Evolutionary conservation across 2,888 invertebrate genomes (phyloP).

Genomic region (Catocala sponsa): DNA sequence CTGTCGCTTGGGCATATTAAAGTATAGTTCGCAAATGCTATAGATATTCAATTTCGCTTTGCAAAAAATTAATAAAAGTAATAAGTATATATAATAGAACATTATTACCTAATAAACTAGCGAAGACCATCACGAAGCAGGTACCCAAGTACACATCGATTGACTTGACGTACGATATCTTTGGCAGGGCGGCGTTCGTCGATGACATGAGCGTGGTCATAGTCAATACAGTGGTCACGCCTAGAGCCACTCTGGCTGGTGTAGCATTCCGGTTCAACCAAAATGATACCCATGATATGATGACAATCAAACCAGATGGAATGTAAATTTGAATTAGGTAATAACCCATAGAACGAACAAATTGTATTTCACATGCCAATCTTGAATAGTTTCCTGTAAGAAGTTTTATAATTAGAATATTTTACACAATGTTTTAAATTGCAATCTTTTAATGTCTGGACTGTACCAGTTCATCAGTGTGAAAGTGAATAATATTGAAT

Average conservation of each 20-base stretch:
- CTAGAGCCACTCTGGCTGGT: conserved; percentile 97
- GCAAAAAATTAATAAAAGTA: conserved; percentile 30
- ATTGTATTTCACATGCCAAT: conserved; percentile 98
- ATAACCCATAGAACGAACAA: conserved; percentile 99
- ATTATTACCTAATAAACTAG: conserved; percentile 95
- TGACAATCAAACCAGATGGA: conserved; percentile 98
- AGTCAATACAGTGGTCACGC: conserved; percentile 98
- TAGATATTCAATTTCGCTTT: conserved; percentile 37
- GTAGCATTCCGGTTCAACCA: conserved; percentile 98
- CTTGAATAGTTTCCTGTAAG: conserved; percentile 97
- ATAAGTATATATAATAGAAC: conserved; percentile 35
- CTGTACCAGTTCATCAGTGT: not conserved
- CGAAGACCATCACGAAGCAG: conserved; percentile 99
- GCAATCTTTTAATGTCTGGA: not conserved
- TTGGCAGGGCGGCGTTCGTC: conserved; percentile 98
- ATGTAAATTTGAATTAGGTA: conserved; percentile 99
- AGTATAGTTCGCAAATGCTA: conserved; percentile 18
- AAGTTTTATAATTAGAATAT: conserved; percentile 28
- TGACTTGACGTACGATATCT: conserved; percentile 99
- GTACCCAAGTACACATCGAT: conserved; percentile 99
- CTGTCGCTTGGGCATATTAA: conserved; percentile 30
- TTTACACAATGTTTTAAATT: not conserved
- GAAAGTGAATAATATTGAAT: conserved; percentile 2
- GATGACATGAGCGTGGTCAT: conserved; percentile 99
- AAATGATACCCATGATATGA: conserved; percentile 99